Evolutionary conservation across 2,797 vertebrate species (phyloP), one percentile per base, ranked within the genome.

Genomic region (Pipistrellus kuhlii): DNA sequence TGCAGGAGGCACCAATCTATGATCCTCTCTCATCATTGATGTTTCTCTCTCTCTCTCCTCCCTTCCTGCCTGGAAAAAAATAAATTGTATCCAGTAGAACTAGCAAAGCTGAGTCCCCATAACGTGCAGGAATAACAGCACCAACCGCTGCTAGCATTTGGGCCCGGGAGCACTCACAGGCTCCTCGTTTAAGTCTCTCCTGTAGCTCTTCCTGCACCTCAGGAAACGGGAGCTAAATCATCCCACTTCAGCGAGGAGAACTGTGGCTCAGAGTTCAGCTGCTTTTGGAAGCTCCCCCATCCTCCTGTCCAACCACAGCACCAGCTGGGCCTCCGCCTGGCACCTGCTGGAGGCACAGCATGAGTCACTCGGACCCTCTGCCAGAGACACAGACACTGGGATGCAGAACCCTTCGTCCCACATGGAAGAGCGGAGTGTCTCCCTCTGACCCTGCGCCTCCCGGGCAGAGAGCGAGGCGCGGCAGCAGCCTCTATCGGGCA

Each of bases 311-410:
- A 69, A 30, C 27, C 41, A 11, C 0, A 1, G 30, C 20, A 18
- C 59, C 38, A 38, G 10, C 27, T 32, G 8, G 2, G 1, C 62
- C 21, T 41, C 53, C 6, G 27, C 75, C 78, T n/a, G 64, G 64
- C 27, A 8, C 59, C 38, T 44, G 10, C 27, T 41, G 8, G 2
- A 1, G 27, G 20, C 7, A 25, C 0, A 8, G 18, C 20, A 32
- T 14, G 32, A 30, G 8, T 6, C n/a, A n/a, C 12, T 7, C 0
- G 0, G 68, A 41, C 13, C 20, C 46, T 59, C 8, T 48, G 10
- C 35, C 71, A 72, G 88, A 64, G 44, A 35, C 10, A 35, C 12
- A 44, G 78, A 35, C 41, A 0, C 0, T 0, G 4, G 38, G 13
- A 5, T 6, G 1, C 62, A 73, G 46, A 57, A 32, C 38, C 6